Percentiles rank a stretch among this genome's conserved stretches.
Evolutionary conservation across 2,113 vertebrate species (phyloP).

Genomic region (Nycticryphes semicollaris): DNA sequence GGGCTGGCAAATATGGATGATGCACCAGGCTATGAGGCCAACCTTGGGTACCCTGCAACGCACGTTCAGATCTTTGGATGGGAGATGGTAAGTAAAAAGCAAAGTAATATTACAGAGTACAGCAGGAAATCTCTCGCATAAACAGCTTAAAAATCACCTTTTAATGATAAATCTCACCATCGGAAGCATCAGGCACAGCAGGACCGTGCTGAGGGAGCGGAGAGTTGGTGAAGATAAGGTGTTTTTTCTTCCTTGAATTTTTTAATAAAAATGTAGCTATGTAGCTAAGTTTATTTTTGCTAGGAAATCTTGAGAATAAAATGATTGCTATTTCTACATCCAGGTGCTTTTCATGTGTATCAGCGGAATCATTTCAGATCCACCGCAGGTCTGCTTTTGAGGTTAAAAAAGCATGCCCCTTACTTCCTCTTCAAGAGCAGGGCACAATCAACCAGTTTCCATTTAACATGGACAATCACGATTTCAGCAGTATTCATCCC

Average conservation of each 20-base stretch:
- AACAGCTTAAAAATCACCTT: neutral
- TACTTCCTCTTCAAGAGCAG: neutral
- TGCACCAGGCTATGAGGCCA: neutral
- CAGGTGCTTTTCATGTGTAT: neutral
- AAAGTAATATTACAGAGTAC: neutral
- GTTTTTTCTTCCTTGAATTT: neutral
- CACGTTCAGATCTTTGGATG: neutral
- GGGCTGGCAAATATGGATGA: neutral
- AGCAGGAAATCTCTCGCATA: neutral
- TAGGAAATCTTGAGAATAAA: neutral
- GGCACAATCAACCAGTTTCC: neutral
- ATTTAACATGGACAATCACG: neutral
- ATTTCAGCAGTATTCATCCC: neutral
- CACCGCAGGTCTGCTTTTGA: neutral
- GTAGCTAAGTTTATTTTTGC: neutral
- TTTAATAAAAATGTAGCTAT: neutral
- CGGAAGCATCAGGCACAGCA: neutral
- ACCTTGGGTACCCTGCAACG: neutral
- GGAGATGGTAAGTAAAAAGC: neutral
- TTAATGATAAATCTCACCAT: neutral
- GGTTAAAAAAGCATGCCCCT: neutral
- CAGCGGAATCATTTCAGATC: neutral
- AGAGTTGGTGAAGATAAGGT: neutral
- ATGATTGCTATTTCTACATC: neutral
- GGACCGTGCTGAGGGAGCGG: neutral